Base-by-base conservation (phyloP, 2,113 vertebrate species). In the Oryzias curvinotus region DNA sequence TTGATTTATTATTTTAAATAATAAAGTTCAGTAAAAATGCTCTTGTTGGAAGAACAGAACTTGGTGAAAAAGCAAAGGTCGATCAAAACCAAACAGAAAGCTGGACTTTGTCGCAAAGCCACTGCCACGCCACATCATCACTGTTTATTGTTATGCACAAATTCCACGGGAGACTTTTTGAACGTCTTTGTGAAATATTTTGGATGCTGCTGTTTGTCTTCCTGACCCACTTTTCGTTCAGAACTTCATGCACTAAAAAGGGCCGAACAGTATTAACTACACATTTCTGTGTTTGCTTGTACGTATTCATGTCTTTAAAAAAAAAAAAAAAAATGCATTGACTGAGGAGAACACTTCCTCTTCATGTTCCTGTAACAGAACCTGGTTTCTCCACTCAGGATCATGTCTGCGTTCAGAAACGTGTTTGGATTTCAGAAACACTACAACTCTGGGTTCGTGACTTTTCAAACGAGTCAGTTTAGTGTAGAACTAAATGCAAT, bases 331-430 rank as follows among this genome's bases (percentile, higher is more conserved):
- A n/a, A n/a, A n/a, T n/a, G n/a, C 30, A 36, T 36, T 36, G 30
- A 58, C 47, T 6, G 17, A 78, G 63, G 75, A 58, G 44, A 63
- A 28, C 66, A 28, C 28, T 71, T 77, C 53, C 63, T 62, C 45
- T 71, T 49, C 50, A 46, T 52, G 41, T 71, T 52, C 49, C 44
- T 19, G 28, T 44, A 65, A 72, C 23, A 60, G 44, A 77, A 30
- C 28, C 23, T 16, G 52, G 44, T 51, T 60, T 62, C 46, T 68
- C 66, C 66, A 83, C 83, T 83, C 70, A 81, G 78, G 76, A 82
- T 80, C 58, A 73, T 73, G 71, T 74, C 72, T 85, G 78, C 81
- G 77, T 88, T 78, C 69, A 17, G 74, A 71, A 52, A 77, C 81
- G 75, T 13, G 53, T 51, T 63, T 52, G 47, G 42, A 42, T 14